phyloP scores from a whole-genome alignment of 2,888 invertebrate genomes.

The Harpalus rubripes region DNA sequence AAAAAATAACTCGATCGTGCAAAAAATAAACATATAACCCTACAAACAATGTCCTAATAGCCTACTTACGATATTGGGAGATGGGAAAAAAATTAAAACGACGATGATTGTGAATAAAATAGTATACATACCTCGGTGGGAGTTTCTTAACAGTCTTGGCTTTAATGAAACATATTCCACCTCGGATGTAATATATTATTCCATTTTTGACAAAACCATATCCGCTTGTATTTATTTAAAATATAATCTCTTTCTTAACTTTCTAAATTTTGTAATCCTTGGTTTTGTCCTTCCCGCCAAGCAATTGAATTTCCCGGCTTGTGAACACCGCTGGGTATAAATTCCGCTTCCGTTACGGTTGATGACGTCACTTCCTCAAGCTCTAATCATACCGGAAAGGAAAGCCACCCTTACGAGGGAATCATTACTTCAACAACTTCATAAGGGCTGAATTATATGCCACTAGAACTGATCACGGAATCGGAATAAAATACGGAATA shows the following conservation, averaged over 20 bases:
- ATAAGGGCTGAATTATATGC: conserved; percentile 2
- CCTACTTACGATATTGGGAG: too few species aligned
- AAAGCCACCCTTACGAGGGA: background rate
- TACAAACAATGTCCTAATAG: too few species aligned
- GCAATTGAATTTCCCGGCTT: background rate
- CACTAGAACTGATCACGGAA: background rate
- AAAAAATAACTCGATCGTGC: too few species aligned
- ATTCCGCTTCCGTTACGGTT: background rate
- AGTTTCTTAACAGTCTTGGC: too few species aligned
- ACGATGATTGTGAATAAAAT: too few species aligned
- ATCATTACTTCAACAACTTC: conserved; percentile 1
- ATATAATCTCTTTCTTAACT: background rate
- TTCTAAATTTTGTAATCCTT: background rate
- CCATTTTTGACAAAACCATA: too few species aligned
- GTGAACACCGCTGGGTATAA: background rate
- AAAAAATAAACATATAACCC: too few species aligned
- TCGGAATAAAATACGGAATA: background rate
- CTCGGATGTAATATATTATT: too few species aligned
- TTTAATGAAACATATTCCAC: too few species aligned
- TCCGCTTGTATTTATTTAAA: background rate
- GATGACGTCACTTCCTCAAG: background rate
- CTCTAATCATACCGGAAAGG: conserved; percentile 1
- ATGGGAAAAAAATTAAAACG: too few species aligned
- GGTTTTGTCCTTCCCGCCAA: background rate
- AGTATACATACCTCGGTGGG: too few species aligned